Base-by-base conservation (phyloP, 2,888 invertebrate species). In the Archips crataeganus region DNA sequence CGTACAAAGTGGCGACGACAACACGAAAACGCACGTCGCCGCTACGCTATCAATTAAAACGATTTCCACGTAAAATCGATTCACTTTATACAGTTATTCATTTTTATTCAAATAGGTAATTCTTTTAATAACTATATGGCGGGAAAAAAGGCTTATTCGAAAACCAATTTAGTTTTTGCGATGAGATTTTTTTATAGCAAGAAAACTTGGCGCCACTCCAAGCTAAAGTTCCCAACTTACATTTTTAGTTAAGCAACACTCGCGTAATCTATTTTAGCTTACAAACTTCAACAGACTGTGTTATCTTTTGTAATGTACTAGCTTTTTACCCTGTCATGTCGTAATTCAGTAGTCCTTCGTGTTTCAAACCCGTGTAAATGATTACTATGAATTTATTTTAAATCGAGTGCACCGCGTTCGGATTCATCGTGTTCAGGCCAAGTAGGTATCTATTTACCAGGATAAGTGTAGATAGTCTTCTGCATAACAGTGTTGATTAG, bases 241-340 rank as follows among this genome's bases (percentile, higher is more conserved):
- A 72, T 72, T 72, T 72, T 72, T 67, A 72, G 72, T 67, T 67
- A 67, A 67, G 62, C 67, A 72, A 72, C 72, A 72, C 67, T 72
- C 47, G 67, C 67, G 72, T 67, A 72, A 72, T 72, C 72, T 72
- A 54, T 72, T 72, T 67, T 67, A 72, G 67, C 72, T 72, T 67
- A 72, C 67, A 72, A 72, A 62, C 71, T 71, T 67, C 62, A 67
- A 57, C 66, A 72, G 62, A 72, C 72, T 45, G 45, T 62, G 71
- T 72, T 71, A 71, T 71, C 54, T 66, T 72, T 62, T 72, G 57
- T 57, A 32, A 57, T 57, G 64, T 70, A 70, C 64, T 70, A 34
- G 63, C 34, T 64, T 63, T 51, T 57, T 11, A 45, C 32, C 45
- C 45, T 42, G 47, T 45, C 45, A 45, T 15, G 34, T 62, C 32